Conservation (phyloP, 2,888 invertebrate genomes). For the Crocallis elinguaria region DNA sequence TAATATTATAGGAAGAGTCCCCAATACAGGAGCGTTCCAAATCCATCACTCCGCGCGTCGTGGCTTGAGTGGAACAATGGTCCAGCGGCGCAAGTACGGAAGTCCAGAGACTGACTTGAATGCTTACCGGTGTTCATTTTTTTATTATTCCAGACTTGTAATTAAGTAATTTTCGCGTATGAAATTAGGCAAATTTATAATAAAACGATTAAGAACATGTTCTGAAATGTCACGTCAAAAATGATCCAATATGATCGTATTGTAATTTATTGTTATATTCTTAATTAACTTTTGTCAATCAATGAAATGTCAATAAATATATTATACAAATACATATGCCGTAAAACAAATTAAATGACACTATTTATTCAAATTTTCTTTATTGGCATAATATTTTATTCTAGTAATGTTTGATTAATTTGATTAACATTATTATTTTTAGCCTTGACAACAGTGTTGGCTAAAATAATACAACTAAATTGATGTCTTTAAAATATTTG, state of each 20-base stretch:
- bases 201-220: constrained; percentile 6
- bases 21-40: too few species aligned
- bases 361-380: constrained; percentile 15
- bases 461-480: constrained; percentile 5
- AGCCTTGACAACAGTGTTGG: constrained; percentile 21
- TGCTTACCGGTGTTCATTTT: neutral
- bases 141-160: neutral
- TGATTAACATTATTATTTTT: constrained; percentile 16
- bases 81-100: too few species aligned
- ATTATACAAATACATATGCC: constrained; percentile 14
- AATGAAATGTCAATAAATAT: constrained; percentile 24
- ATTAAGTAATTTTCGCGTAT: neutral
- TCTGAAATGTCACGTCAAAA: constrained; percentile 19
- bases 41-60: too few species aligned
- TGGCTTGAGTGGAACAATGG: too few species aligned
- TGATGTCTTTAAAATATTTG: neutral
- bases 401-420: constrained; percentile 19
- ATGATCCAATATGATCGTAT: constrained; percentile 11
- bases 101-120: neutral
- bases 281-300: constrained; percentile 28
- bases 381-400: constrained; percentile 9
- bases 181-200: too few species aligned
- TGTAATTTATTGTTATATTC: constrained; percentile 17
- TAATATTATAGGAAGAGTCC: too few species aligned
- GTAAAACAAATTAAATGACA: constrained; percentile 12